Percentiles rank a stretch among this genome's conserved stretches.
Evolutionary conservation across 2,888 invertebrate species (phyloP).

Genomic region (Penaeus monodon): DNA sequence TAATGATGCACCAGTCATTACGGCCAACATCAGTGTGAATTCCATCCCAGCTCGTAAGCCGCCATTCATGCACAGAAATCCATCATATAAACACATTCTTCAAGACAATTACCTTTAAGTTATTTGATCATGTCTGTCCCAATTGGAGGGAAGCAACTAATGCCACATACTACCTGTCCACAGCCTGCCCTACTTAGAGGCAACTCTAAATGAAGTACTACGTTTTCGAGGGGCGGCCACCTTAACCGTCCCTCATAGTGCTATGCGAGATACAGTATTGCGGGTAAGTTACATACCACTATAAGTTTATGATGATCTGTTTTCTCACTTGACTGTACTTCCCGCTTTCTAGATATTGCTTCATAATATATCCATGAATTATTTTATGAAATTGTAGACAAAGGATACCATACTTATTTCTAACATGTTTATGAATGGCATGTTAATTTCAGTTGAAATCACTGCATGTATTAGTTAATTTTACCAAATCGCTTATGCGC

Average conservation of each 20-base stretch:
- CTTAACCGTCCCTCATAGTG: slow-evolving; percentile 84
- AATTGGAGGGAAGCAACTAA: not conserved
- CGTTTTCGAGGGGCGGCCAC: slow-evolving; percentile 85
- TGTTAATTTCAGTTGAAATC: too few species aligned
- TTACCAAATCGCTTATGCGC: not conserved
- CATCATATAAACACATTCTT: not conserved
- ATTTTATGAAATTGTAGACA: too few species aligned
- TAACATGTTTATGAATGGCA: too few species aligned
- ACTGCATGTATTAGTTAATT: not conserved
- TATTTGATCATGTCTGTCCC: too few species aligned
- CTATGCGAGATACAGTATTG: slow-evolving; percentile 79
- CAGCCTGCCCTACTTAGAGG: slow-evolving; percentile 86
- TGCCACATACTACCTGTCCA: slow-evolving; percentile 15
- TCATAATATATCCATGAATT: too few species aligned
- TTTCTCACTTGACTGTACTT: not conserved
- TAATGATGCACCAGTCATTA: too few species aligned
- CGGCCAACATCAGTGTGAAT: too few species aligned
- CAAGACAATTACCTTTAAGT: too few species aligned
- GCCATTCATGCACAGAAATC: not conserved
- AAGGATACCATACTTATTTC: too few species aligned
- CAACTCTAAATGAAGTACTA: slow-evolving; percentile 81
- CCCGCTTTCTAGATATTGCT: too few species aligned
- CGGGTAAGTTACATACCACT: slow-evolving; percentile 75
- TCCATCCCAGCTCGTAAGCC: too few species aligned
- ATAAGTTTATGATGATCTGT: too few species aligned